Conservation (phyloP, 2,797 vertebrate species). For the Falco naumanni region DNA sequence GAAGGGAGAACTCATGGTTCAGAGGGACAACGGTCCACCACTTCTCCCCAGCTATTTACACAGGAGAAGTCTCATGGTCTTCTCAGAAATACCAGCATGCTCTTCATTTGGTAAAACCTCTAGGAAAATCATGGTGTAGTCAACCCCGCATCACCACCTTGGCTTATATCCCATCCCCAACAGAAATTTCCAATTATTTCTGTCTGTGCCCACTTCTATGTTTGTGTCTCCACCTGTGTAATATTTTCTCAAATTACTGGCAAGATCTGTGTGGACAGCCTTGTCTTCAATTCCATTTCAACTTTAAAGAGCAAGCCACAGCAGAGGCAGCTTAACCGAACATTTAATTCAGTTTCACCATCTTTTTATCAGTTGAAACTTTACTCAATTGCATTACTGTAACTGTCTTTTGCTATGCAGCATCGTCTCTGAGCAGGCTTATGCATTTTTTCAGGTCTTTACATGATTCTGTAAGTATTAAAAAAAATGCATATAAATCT, state of each 20-base stretch:
- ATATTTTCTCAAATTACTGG: not conserved
- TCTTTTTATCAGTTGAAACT: not conserved
- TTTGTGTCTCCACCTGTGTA: not conserved
- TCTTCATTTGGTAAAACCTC: not conserved
- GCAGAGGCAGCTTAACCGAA: not conserved
- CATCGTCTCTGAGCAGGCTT: not conserved
- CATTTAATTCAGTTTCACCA: not conserved
- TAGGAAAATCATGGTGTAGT: not conserved
- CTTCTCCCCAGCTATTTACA: not conserved
- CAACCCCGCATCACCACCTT: not conserved
- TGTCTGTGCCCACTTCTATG: not conserved
- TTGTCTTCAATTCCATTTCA: not conserved
- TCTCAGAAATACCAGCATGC: not conserved
- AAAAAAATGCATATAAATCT: accelerated
- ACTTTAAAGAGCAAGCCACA: not conserved
- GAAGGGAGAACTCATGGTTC: accelerated
- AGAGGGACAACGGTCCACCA: accelerated
- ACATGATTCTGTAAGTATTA: not conserved
- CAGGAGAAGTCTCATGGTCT: not conserved
- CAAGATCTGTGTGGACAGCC: not conserved
- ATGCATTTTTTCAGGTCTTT: not conserved
- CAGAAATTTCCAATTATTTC: not conserved
- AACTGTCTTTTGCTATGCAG: not conserved
- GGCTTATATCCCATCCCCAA: not conserved
- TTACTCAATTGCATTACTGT: not conserved